These are phyloP conservation scores for Chinchilla lanigera DNA, from an alignment of 2,113 vertebrate genomes.

Conservation along the genomic window DNA sequence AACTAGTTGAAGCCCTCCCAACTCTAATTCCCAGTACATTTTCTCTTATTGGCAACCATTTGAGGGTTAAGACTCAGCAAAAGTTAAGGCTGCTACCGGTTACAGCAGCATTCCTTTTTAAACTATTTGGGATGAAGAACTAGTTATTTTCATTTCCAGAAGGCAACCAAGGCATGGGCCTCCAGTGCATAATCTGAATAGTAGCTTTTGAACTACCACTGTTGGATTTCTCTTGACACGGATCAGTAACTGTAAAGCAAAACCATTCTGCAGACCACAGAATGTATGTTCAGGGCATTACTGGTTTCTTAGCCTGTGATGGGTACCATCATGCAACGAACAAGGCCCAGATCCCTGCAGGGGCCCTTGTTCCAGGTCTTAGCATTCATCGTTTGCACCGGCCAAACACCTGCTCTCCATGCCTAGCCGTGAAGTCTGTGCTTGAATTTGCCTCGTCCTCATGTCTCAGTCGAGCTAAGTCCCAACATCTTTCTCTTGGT, in stretches of 20 bases:
- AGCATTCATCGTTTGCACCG: background rate
- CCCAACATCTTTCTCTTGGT: background rate
- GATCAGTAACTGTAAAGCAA: background rate
- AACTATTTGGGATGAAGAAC: background rate
- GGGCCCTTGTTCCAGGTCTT: background rate
- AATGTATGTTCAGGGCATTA: background rate
- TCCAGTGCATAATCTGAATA: background rate
- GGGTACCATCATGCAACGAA: fast-evolving
- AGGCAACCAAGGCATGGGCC: fast-evolving
- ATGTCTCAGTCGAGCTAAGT: background rate
- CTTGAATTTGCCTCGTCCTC: background rate
- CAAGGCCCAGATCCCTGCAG: background rate
- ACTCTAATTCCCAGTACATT: background rate
- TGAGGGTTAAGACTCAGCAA: slow-evolving; percentile 38
- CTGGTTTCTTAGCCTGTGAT: fast-evolving
- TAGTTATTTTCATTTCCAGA: background rate
- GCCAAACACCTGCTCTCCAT: background rate
- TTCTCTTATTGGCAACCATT: background rate
- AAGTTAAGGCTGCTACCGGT: background rate
- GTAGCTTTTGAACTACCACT: background rate
- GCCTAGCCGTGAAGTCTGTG: background rate
- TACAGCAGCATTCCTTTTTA: background rate
- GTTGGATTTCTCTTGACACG: background rate
- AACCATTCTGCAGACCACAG: background rate
- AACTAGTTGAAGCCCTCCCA: background rate